Conservation (phyloP, 2,888 invertebrate species). For the Zaprionus bogoriensis region DNA sequence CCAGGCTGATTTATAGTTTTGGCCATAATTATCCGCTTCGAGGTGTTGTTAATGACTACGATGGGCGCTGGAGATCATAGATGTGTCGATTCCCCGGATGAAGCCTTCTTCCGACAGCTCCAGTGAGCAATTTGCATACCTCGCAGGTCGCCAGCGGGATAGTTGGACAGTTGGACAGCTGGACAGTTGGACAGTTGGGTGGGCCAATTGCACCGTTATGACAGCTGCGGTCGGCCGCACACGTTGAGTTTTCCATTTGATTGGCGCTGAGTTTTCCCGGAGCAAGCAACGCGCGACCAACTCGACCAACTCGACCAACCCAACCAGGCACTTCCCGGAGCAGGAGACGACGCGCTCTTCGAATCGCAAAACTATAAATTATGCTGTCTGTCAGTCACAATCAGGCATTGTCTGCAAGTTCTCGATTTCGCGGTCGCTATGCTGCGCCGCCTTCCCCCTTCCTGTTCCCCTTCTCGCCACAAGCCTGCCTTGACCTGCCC, state of each 20-base stretch:
- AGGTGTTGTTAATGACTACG: conserved; percentile 64
- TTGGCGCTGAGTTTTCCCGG: conserved; percentile 45
- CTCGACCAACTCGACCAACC: too few relatives aligned
- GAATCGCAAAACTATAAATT: conserved; percentile 57
- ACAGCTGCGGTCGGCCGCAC: conserved; percentile 62
- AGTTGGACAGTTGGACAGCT: neutral
- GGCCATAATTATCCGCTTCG: conserved; percentile 49
- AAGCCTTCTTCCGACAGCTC: conserved; percentile 35
- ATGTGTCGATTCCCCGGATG: conserved; percentile 28
- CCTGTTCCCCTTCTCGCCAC: neutral
- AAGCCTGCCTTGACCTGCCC: too few relatives aligned
- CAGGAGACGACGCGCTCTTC: neutral
- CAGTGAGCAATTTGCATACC: conserved; percentile 39
- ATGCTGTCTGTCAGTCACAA: conserved; percentile 61
- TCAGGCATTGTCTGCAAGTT: conserved; percentile 54
- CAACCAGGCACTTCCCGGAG: too few relatives aligned
- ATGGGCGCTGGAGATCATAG: conserved; percentile 3
- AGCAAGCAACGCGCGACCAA: neutral
- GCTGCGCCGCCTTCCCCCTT: neutral
- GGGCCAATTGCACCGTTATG: conserved; percentile 29
- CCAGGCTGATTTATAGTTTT: conserved; percentile 47
- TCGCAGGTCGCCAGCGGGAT: neutral
- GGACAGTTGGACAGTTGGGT: neutral
- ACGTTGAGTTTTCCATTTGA: conserved; percentile 57
- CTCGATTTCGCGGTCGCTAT: conserved; percentile 54